phyloP scores from a whole-genome alignment of 1,140 invertebrate genomes.

The Neodiprion pinetum region DNA sequence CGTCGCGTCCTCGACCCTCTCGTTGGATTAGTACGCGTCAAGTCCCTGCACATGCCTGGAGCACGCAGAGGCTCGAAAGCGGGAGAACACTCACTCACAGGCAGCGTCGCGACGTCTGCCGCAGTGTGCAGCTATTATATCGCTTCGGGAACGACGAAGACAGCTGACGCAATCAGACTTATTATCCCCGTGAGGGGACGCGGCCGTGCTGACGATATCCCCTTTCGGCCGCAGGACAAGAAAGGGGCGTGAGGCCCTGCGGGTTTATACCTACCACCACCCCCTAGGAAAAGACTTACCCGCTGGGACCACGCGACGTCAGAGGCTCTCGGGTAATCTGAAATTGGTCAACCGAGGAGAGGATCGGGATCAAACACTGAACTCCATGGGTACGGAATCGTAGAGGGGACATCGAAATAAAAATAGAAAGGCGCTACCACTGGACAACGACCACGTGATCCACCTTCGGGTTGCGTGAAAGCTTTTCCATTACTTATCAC shows the following conservation, averaged over 20 bases:
- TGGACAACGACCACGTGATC: too few relatives aligned
- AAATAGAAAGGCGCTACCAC: too few relatives aligned
- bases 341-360: conserved; percentile 10
- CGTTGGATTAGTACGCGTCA: conserved; percentile 35
- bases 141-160: conserved; percentile 11
- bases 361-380: background rate
- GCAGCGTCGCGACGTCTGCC: too few relatives aligned
- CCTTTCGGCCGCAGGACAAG: conserved; percentile 15
- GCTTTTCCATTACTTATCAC: too few relatives aligned
- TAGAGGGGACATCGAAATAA: too few relatives aligned
- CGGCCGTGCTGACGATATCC: background rate
- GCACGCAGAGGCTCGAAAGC: conserved; percentile 27
- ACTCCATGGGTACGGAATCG: too few relatives aligned
- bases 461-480: too few relatives aligned
- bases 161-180: conserved; percentile 43
- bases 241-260: conserved; percentile 11
- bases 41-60: conserved; percentile 36
- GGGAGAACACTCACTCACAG: too few relatives aligned
- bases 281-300: background rate
- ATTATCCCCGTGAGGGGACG: conserved; percentile 32
- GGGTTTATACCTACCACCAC: background rate
- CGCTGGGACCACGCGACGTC: background rate
- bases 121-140: too few relatives aligned
- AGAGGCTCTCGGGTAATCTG: background rate
- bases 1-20: conserved; percentile 22